These are phyloP conservation scores for Himalopsyche phryganea DNA, from an alignment of 1,140 invertebrate species.

Conservation along the genomic window DNA sequence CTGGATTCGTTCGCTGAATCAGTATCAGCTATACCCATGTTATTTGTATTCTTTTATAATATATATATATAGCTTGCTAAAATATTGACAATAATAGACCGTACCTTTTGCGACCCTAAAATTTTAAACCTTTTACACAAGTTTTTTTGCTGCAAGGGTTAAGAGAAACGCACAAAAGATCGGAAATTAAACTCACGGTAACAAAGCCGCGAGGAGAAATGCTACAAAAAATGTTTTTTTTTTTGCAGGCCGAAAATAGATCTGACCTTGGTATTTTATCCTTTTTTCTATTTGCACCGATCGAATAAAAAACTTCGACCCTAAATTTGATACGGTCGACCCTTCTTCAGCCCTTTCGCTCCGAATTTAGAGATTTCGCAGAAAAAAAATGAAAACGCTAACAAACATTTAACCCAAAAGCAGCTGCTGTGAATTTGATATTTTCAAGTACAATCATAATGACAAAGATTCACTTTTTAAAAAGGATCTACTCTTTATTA, in stretches of 20 bases:
- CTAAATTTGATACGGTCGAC: constrained; percentile 30
- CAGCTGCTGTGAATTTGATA: constrained; percentile 27
- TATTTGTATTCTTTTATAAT: no score
- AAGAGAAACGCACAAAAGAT: constrained; percentile 28
- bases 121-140: constrained; percentile 15
- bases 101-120: constrained; percentile 13
- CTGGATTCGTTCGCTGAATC: no score
- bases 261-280: constrained; percentile 25
- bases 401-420: constrained; percentile 20
- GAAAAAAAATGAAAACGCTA: constrained; percentile 8
- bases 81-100: no score
- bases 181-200: constrained; percentile 26
- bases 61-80: no score
- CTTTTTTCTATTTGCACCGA: constrained; percentile 15
- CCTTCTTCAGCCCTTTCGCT: constrained; percentile 31
- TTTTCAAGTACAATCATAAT: constrained; percentile 9
- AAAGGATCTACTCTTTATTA: background rate
- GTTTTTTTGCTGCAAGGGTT: constrained; percentile 32
- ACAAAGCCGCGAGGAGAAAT: constrained; percentile 10
- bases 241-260: constrained; percentile 19
- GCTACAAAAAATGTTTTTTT: constrained; percentile 21
- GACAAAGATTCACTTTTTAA: constrained; percentile 11
- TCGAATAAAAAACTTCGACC: constrained; percentile 23
- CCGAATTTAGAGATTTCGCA: constrained; percentile 17
- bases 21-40: no score